A percentile compares a stretch with the other conserved stretches of the same genome.
Evolutionary conservation across 2,797 vertebrate genomes (phyloP).

Genomic region (Heteromormyrus szaboi): DNA sequence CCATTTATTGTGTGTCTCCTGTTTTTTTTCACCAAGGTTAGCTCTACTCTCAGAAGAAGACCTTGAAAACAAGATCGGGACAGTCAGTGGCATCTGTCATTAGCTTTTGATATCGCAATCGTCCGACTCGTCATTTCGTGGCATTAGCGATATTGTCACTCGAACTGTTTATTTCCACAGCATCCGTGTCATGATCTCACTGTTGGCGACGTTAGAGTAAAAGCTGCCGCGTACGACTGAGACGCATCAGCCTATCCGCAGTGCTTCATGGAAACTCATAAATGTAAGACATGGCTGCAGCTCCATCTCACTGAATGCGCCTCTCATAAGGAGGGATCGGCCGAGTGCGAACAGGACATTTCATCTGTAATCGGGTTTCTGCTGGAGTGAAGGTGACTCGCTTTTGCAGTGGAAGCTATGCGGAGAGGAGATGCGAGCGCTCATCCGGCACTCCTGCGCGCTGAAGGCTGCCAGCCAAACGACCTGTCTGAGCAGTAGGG

Average conservation of each 20-base stretch:
- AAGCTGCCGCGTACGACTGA: not conserved
- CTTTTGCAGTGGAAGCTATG: conserved; percentile 66
- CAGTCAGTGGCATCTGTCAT: conserved; percentile 26
- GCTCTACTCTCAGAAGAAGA: conserved; percentile 42
- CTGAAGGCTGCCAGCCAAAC: conserved; percentile 60
- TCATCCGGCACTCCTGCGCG: conserved; percentile 55
- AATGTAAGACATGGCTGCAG: conserved; percentile 59
- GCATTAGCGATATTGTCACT: not conserved
- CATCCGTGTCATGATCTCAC: not conserved
- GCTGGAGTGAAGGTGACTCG: conserved; percentile 73
- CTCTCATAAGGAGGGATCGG: conserved; percentile 48
- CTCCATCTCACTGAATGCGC: conserved; percentile 50
- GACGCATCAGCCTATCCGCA: not conserved
- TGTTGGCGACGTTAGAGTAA: not conserved
- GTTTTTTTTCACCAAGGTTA: conserved; percentile 66
- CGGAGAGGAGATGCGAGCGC: conserved; percentile 63
- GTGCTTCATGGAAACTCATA: conserved; percentile 6
- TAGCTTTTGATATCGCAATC: conserved; percentile 27
- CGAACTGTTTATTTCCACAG: not conserved
- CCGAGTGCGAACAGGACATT: conserved; percentile 41
- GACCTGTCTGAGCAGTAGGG: conserved; percentile 33
- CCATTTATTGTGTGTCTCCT: conserved; percentile 61
- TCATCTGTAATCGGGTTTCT: conserved; percentile 47
- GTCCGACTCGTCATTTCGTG: conserved; percentile 17
- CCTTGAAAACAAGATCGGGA: conserved; percentile 38